phyloP scores from a whole-genome alignment of 2,888 invertebrate species.

The Chorisops tibialis region DNA sequence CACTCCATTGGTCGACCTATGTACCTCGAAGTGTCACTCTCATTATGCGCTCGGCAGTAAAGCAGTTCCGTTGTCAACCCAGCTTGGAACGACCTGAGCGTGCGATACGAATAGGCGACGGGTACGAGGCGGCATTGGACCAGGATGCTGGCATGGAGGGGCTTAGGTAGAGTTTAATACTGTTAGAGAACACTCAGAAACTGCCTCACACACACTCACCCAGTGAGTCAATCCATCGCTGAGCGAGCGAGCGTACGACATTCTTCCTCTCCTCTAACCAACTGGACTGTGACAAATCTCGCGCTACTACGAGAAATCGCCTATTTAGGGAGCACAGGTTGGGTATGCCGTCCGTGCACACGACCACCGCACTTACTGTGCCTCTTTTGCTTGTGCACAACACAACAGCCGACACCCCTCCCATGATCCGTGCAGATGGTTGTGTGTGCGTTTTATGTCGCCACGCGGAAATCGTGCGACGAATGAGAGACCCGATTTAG shows the following conservation, averaged over 20 bases:
- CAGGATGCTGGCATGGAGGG: neutral
- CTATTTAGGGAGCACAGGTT: too few species aligned
- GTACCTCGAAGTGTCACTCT: neutral
- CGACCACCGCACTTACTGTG: too few species aligned
- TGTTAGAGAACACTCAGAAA: too few species aligned
- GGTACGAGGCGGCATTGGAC: neutral
- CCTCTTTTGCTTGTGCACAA: too few species aligned
- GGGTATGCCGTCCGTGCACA: too few species aligned
- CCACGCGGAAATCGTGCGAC: conserved; percentile 18
- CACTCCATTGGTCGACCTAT: neutral
- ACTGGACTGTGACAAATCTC: neutral
- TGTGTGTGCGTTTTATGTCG: conserved; percentile 9
- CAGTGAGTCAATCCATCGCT: conserved; percentile 19
- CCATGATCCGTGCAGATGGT: neutral
- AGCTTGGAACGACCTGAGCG: conserved; percentile 12
- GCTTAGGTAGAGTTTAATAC: neutral
- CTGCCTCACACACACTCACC: neutral
- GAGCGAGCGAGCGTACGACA: neutral
- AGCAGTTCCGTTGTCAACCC: neutral
- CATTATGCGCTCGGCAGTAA: conserved; percentile 1
- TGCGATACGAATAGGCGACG: neutral
- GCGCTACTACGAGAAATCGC: neutral
- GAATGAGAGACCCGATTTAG: conserved; percentile 24
- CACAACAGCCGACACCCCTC: too few species aligned
- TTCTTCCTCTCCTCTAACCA: conserved; percentile 22